Percentiles rank a stretch among this genome's conserved stretches.
These are phyloP conservation scores for Forbesichthys papilliferus DNA, from an alignment of 2,113 vertebrate species.

Conservation along the genomic window DNA sequence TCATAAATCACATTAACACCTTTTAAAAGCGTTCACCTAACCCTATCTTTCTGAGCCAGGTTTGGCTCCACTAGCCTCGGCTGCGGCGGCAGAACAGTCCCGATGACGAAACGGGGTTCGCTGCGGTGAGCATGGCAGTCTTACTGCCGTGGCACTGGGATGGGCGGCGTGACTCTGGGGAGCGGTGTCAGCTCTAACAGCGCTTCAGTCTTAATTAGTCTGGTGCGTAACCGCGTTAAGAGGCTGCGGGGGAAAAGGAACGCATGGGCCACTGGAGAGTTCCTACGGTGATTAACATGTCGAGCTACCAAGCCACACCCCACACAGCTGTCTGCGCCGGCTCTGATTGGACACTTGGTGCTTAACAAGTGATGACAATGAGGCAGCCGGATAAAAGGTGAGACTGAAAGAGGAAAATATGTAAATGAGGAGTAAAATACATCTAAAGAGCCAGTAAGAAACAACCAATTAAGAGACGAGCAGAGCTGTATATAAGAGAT, in stretches of 20 bases:
- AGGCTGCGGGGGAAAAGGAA: slow-evolving; percentile 34
- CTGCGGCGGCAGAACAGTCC: neutral
- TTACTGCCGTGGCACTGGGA: slow-evolving; percentile 4
- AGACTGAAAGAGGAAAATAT: neutral
- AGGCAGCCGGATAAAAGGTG: neutral
- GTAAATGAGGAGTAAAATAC: neutral
- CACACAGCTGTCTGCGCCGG: neutral
- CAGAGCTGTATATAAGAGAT: neutral
- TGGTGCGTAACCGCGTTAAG: slow-evolving; percentile 56
- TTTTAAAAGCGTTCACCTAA: too few species aligned
- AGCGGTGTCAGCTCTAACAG: slow-evolving; percentile 30
- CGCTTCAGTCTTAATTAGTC: slow-evolving; percentile 66
- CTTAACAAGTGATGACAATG: neutral
- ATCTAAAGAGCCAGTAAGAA: neutral
- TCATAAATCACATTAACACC: too few species aligned
- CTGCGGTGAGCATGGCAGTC: slow-evolving; percentile 34
- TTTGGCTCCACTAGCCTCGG: neutral
- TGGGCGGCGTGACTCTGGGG: slow-evolving; percentile 38
- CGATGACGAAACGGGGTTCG: slow-evolving; percentile 2
- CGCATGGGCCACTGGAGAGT: slow-evolving; percentile 48
- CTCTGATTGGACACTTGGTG: slow-evolving; percentile 2
- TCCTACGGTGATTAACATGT: slow-evolving; percentile 63
- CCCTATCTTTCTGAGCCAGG: too few species aligned
- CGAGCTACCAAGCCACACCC: slow-evolving; percentile 24
- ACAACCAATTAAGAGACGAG: slow-evolving; percentile 1